Conservation (phyloP, 2,797 vertebrate species). For the Notolepis coatsorum region DNA sequence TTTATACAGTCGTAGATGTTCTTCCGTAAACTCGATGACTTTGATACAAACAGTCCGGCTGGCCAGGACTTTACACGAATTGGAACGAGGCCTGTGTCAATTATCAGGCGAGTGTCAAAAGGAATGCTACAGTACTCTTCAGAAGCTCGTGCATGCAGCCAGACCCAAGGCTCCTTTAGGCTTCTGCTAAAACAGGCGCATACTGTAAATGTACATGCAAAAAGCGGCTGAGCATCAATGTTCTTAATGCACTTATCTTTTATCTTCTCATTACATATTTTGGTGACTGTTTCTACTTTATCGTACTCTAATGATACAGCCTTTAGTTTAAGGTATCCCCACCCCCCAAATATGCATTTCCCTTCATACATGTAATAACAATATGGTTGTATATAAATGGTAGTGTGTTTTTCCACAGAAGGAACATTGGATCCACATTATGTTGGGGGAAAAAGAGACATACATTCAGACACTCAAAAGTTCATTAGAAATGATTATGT, state of each 20-base stretch:
- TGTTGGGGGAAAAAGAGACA: slow-evolving; percentile 50
- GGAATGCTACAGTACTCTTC: slow-evolving; percentile 44
- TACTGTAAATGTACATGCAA: slow-evolving; percentile 75
- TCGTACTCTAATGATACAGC: slow-evolving; percentile 46
- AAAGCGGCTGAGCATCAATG: slow-evolving; percentile 39
- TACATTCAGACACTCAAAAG: slow-evolving; percentile 66
- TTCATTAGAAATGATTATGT: slow-evolving; percentile 75
- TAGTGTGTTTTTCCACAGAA: slow-evolving; percentile 52
- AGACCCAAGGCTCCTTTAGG: slow-evolving; percentile 63
- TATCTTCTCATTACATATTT: slow-evolving; percentile 18
- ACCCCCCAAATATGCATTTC: slow-evolving; percentile 41
- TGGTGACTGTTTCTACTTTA: slow-evolving; percentile 42
- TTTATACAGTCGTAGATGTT: slow-evolving; percentile 61
- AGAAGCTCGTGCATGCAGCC: slow-evolving; percentile 69
- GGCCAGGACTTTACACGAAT: slow-evolving; percentile 48
- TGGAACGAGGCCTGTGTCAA: slow-evolving; percentile 40
- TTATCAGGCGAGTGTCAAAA: slow-evolving; percentile 50
- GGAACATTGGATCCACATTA: slow-evolving; percentile 65
- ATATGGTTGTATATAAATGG: slow-evolving; percentile 74
- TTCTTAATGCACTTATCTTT: slow-evolving; percentile 26
- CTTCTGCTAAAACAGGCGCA: slow-evolving; percentile 66
- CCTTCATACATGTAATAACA: slow-evolving; percentile 61
- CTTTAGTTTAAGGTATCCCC: slow-evolving; percentile 30
- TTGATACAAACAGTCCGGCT: slow-evolving; percentile 48
- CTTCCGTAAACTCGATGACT: slow-evolving; percentile 59